Evolutionary conservation across 2,113 vertebrate species (phyloP), one percentile per base, ranked within the genome.

Genomic region (Callaeas wilsoni): DNA sequence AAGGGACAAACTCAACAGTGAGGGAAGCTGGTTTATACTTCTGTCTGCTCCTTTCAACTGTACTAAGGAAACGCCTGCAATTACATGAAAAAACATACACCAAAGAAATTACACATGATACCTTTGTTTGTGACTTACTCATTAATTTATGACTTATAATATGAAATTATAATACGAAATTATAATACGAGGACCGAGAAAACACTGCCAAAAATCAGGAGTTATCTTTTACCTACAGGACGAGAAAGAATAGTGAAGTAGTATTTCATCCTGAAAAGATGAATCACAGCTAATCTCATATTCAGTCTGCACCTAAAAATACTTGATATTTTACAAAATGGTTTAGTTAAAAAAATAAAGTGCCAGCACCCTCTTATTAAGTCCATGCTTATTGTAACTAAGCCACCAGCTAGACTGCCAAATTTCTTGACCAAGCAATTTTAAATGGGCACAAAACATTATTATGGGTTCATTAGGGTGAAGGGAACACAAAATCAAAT

Each of bases 1-100:
- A 99, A 89, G 99, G 99, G 84, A 99, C 98, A 96, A 99, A 99
- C 90, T 99, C 99, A 62, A 99, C 99, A 20, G 99, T 99, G 87
- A 99, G 99, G 21, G 98, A 98, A 78, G 99, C 99, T 49, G 99
- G 99, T 93, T 99, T 99, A 96, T 99, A 99, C 91, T 99, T 99
- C 98, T 99, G 99, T 97, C 99, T 98, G 98, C 98, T 99, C 97
- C 98, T 99, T 97, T 99, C 99, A 69, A 99, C 98, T 8, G 98
- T 97, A 68, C 98, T 98, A 93, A 99, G 96, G 96, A 98, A 98
- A 88, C 97, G 98, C 65, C 99, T 99, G 97, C 37, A 79, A 93
- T 95, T 53, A 89, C 79, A 97, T 94, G 90, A 25, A 91, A 97
- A 88, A 75, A 93, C 77, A 96, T 65, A 77, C 13, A 94, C 4